Percentiles rank a stretch among this genome's conserved stretches.
Conservation (phyloP, 2,888 invertebrate species). For the Bombyx huttoni region DNA sequence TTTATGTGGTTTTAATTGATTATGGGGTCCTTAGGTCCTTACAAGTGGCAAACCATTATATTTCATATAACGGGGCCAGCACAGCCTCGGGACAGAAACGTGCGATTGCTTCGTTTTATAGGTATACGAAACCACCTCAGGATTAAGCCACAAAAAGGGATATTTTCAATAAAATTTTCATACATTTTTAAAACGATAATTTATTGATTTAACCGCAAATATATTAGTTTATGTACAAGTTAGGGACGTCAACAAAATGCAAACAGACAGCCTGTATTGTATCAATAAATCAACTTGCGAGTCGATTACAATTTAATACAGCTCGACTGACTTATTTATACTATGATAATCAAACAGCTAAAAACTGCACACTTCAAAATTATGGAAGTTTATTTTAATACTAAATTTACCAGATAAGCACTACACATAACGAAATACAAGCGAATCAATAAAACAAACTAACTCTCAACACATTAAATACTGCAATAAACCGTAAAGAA, state of each 20-base stretch:
- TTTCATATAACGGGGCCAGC: too few species aligned
- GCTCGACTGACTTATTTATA: not conserved
- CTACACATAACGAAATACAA: constrained; percentile 49
- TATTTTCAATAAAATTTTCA: not conserved
- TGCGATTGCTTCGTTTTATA: too few species aligned
- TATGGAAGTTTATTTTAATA: constrained; percentile 14
- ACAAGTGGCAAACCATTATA: too few species aligned
- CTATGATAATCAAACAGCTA: constrained; percentile 8
- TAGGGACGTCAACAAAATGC: constrained; percentile 66
- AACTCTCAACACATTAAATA: constrained; percentile 55
- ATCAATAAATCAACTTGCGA: constrained; percentile 11
- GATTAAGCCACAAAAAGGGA: not conserved
- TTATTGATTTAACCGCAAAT: constrained; percentile 69
- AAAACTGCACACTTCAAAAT: constrained; percentile 12
- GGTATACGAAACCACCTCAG: too few species aligned
- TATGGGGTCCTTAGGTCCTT: too few species aligned
- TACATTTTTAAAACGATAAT: constrained; percentile 63
- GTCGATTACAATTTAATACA: constrained; percentile 16
- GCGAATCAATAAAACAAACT: constrained; percentile 43
- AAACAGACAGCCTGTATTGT: constrained; percentile 40
- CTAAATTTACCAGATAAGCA: constrained; percentile 34
- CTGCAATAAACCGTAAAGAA: constrained; percentile 50
- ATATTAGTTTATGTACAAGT: constrained; percentile 69
- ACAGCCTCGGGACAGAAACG: too few species aligned
- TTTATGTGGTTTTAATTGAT: too few species aligned